Conservation (phyloP, 2,797 vertebrate genomes). For the Characodon lateralis region DNA sequence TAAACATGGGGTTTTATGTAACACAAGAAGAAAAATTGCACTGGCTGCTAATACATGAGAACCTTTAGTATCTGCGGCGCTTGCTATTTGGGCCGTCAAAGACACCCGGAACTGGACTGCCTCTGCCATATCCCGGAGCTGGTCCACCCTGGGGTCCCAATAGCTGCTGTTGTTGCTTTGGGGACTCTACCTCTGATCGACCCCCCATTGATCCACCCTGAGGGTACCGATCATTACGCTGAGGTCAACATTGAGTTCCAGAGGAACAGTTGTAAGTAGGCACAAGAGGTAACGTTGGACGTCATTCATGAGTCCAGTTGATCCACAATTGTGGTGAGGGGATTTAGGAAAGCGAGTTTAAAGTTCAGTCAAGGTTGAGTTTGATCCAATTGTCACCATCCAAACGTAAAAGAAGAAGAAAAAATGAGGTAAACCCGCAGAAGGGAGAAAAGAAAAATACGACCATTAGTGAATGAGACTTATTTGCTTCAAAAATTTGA, state of each 20-base stretch:
- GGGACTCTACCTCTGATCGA: conserved; percentile 89
- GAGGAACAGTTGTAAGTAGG: neutral
- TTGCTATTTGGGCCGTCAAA: conserved; percentile 93
- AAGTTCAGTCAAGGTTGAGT: conserved; percentile 37
- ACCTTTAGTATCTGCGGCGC: conserved; percentile 86
- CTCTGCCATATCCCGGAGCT: conserved; percentile 87
- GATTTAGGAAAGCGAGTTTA: neutral
- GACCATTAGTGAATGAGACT: conserved; percentile 81
- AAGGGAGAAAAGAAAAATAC: conserved; percentile 89
- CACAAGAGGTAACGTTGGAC: too few relatives aligned
- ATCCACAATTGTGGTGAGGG: neutral
- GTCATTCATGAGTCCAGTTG: neutral
- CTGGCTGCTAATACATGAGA: conserved; percentile 6
- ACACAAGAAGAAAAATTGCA: neutral
- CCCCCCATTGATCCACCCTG: conserved; percentile 86
- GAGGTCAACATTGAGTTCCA: conserved; percentile 24
- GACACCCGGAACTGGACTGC: conserved; percentile 84
- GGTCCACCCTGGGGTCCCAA: conserved; percentile 69
- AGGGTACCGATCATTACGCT: conserved; percentile 92
- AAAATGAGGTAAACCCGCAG: conserved; percentile 83
- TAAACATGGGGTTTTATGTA: neutral
- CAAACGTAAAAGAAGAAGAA: conserved; percentile 74
- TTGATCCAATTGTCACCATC: conserved; percentile 72
- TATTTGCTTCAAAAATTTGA: neutral
- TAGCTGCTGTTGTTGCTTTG: conserved; percentile 67